These are phyloP conservation scores for Malacosoma neustria DNA, from an alignment of 2,888 invertebrate species.

Conservation along the genomic window DNA sequence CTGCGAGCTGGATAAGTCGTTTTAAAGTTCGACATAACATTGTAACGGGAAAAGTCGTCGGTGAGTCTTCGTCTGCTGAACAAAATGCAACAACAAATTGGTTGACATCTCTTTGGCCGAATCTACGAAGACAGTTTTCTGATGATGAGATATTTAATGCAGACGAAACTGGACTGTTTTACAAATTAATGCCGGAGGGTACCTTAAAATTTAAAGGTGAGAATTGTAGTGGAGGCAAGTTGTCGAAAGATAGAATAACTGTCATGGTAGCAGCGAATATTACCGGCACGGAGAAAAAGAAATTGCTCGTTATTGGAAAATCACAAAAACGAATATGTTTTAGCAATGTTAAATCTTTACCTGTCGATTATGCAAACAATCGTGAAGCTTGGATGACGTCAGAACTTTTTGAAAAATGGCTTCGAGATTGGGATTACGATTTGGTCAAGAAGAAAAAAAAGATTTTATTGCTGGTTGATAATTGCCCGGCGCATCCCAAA, in stretches of 20 bases:
- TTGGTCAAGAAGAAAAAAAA: slow-evolving; percentile 17
- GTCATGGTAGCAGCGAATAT: slow-evolving; percentile 26
- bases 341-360: no score
- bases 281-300: slow-evolving; percentile 16
- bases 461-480: slow-evolving; percentile 26
- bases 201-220: slow-evolving; percentile 26
- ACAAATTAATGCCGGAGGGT: slow-evolving; percentile 20
- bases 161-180: slow-evolving; percentile 24
- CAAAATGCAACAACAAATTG: no score
- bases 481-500: slow-evolving; percentile 23
- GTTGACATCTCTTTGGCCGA: no score
- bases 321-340: no score
- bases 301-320: neutral
- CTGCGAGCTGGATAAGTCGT: neutral
- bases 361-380: no score
- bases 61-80: no score
- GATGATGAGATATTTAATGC: slow-evolving; percentile 18
- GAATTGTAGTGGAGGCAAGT: slow-evolving; percentile 23
- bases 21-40: neutral
- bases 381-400: no score
- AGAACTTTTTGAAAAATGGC: slow-evolving; percentile 18
- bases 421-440: slow-evolving; percentile 21
- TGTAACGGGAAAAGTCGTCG: neutral
- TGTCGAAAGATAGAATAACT: slow-evolving; percentile 24
- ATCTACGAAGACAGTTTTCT: no score